These are phyloP conservation scores for Engraulis encrasicolus DNA, from an alignment of 2,113 vertebrate genomes.

Conservation along the genomic window DNA sequence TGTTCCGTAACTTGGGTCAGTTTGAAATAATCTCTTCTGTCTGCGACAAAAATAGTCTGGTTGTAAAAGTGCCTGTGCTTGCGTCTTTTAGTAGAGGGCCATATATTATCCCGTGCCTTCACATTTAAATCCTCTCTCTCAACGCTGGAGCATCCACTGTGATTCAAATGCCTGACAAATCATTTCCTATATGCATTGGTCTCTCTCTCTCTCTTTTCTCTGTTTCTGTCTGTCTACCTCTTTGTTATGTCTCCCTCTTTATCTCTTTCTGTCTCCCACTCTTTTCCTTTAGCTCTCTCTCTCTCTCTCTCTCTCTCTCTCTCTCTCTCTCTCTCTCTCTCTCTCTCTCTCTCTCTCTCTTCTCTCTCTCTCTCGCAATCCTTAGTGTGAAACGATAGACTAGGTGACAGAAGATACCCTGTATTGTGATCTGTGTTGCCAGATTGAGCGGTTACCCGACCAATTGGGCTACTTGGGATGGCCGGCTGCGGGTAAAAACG, in stretches of 20 bases:
- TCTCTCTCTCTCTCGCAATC: constrained; percentile 38
- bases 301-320: constrained; percentile 26
- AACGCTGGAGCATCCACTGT: constrained; percentile 44
- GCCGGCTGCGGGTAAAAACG: too few relatives aligned
- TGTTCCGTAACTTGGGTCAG: constrained; percentile 46
- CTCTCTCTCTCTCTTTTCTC: background rate
- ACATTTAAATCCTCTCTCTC: constrained; percentile 35
- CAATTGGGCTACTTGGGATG: too few relatives aligned
- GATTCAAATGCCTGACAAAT: constrained; percentile 29
- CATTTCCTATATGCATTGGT: constrained; percentile 43
- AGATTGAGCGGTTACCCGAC: too few relatives aligned
- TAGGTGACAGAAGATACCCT: constrained; percentile 53
- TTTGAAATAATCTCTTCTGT: background rate
- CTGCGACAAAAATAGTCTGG: constrained; percentile 18
- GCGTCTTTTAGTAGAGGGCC: constrained; percentile 21
- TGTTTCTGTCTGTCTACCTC: constrained; percentile 36
- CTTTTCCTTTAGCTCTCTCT: background rate
- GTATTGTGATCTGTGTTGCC: too few relatives aligned
- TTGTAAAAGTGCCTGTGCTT: constrained; percentile 3
- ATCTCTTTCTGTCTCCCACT: constrained; percentile 38
- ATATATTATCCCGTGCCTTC: constrained; percentile 27
- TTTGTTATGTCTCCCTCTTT: constrained; percentile 26
- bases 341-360: constrained; percentile 33
- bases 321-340: constrained; percentile 24
- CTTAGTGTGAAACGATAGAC: constrained; percentile 15